Base-by-base conservation (phyloP, 2,113 vertebrate genomes). In the Lamprologus callipterus region DNA sequence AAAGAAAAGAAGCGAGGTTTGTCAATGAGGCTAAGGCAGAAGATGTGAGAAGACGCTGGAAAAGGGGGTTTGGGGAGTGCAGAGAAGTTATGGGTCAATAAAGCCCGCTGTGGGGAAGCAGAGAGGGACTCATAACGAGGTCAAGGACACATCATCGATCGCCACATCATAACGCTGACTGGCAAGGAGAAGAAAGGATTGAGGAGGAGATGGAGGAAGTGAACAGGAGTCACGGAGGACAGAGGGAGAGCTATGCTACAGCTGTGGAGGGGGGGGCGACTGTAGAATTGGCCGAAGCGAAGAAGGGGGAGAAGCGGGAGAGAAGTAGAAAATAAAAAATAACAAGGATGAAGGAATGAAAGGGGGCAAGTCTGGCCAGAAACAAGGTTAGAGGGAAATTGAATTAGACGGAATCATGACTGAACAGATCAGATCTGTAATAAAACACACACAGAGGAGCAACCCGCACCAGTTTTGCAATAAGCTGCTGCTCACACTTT, bases 81-180 rank as follows among this genome's bases (percentile, higher is more conserved):
- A 26, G 85, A 88, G 91, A 88, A 93, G 91, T 93, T 93, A 89
- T 92, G 91, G 94, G 92, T 96, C 94, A 96, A 95, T 95, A 95
- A 94, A 95, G 53, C 75, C 87, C 85, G 73, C 89, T 88, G 84
- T 92, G 90, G 88, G 89, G 88, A 92, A 84, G 90, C 87, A 60
- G 37, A 92, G 88, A 89, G 92, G 87, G 89, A 95, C 88, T 85
- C 92, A 93, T 95, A 94, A 95, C 89, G 88, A 96, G 94, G 95
- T 94, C 94, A 95, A 95, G 94, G 94, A 93, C 93, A 93, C 78
- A 90, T 86, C 92, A 95, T 96, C 85, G 93, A 96, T 94, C 84
- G 80, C 65, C 84, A 84, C 89, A 88, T 95, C 91, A 93, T 95
- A 93, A 93, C 91, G 85, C 90, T 93, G 94, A 92, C 94, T 93